These are phyloP conservation scores for Gallinago paraguaiae DNA, from an alignment of 2,113 vertebrate species.

Conservation along the genomic window DNA sequence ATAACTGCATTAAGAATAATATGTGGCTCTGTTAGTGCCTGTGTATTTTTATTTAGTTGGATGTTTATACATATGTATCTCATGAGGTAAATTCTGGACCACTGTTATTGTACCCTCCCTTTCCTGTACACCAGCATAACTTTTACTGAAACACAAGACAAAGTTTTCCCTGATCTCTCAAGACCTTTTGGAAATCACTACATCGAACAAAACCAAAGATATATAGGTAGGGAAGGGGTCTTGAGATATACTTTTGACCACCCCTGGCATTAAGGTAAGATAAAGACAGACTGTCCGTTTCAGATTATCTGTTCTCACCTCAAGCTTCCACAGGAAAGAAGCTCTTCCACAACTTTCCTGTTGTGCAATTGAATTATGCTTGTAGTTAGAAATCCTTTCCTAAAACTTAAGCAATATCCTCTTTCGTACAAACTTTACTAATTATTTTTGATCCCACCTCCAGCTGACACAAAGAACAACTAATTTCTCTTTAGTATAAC, in stretches of 20 bases:
- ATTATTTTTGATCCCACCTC: neutral
- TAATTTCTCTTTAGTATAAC: neutral
- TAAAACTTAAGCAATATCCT: neutral
- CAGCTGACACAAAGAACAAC: neutral
- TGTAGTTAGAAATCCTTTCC: neutral
- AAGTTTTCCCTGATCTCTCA: neutral
- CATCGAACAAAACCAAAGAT: neutral
- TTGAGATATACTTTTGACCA: neutral
- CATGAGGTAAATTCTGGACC: slow-evolving; percentile 50
- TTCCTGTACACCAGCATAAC: slow-evolving; percentile 38
- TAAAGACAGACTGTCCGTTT: neutral
- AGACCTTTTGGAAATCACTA: neutral
- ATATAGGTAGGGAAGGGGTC: neutral
- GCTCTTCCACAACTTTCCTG: neutral
- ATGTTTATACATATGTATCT: slow-evolving; percentile 49
- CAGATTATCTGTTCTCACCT: neutral
- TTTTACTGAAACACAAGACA: neutral
- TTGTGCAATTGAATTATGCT: neutral
- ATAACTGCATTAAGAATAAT: neutral
- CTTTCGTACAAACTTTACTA: neutral
- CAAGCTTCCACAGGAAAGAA: neutral
- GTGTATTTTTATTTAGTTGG: slow-evolving; percentile 40
- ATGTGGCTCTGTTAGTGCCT: neutral
- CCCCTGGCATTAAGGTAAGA: neutral
- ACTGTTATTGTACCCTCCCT: slow-evolving; percentile 43